A percentile compares a stretch with the other conserved stretches of the same genome.
These are phyloP conservation scores for Cotesia congregata DNA, from an alignment of 2,888 invertebrate genomes.

Conservation along the genomic window DNA sequence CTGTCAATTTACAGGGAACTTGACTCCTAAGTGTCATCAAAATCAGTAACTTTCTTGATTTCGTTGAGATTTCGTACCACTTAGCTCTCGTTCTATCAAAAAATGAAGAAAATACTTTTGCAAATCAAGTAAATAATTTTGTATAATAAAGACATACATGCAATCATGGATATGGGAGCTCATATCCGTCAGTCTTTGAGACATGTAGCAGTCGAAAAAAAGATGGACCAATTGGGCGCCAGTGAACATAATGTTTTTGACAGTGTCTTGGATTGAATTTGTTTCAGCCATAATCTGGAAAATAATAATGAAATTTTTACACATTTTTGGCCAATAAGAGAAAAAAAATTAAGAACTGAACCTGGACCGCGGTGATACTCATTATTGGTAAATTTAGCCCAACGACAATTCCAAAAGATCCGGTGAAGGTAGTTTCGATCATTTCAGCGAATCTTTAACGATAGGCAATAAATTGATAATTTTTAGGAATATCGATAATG, in stretches of 20 bases:
- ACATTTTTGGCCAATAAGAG: neutral
- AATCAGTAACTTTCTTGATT: slow-evolving; percentile 32
- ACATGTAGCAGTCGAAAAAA: slow-evolving; percentile 19
- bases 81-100: slow-evolving; percentile 18
- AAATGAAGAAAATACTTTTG: too few relatives aligned
- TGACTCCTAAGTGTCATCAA: slow-evolving; percentile 40
- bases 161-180: slow-evolving; percentile 9
- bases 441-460: slow-evolving; percentile 23
- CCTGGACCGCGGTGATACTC: slow-evolving; percentile 22
- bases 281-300: slow-evolving; percentile 1
- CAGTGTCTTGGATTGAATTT: slow-evolving; percentile 4
- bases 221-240: neutral
- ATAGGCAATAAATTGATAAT: neutral
- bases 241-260: slow-evolving; percentile 9
- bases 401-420: slow-evolving; percentile 15
- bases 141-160: neutral
- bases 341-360: neutral
- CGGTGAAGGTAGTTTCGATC: slow-evolving; percentile 5
- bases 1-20: slow-evolving; percentile 41
- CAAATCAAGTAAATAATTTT: neutral
- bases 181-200: slow-evolving; percentile 20
- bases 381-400: neutral
- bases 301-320: neutral
- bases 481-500: neutral
- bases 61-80: slow-evolving; percentile 36